phyloP scores from a whole-genome alignment of 2,888 invertebrate species.

The Teleiodes luculella region DNA sequence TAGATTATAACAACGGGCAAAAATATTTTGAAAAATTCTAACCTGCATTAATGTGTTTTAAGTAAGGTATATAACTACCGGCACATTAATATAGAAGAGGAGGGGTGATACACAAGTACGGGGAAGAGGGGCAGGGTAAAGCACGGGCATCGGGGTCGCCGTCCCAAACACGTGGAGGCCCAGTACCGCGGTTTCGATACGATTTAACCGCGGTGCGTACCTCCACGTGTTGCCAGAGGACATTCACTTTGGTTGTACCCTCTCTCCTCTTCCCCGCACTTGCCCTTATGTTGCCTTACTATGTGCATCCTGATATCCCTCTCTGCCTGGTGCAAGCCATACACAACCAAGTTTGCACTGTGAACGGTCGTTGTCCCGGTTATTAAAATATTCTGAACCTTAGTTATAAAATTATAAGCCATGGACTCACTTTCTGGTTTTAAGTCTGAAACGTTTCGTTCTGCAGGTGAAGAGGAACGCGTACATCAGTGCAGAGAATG shows the following conservation, averaged over 20 bases:
- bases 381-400: slow-evolving; percentile 24
- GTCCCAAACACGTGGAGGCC: slow-evolving; percentile 73
- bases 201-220: slow-evolving; percentile 67
- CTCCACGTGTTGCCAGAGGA: slow-evolving; percentile 66
- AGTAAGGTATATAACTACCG: too few relatives aligned
- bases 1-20: too few relatives aligned
- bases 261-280: slow-evolving; percentile 36
- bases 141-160: slow-evolving; percentile 58
- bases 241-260: slow-evolving; percentile 51
- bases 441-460: slow-evolving; percentile 50
- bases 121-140: slow-evolving; percentile 41
- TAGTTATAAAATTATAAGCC: slow-evolving; percentile 23
- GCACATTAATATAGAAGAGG: slow-evolving; percentile 24
- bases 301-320: slow-evolving; percentile 73
- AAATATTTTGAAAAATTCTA: too few relatives aligned
- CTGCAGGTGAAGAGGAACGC: slow-evolving; percentile 75
- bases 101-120: slow-evolving; percentile 38
- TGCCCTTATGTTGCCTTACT: slow-evolving; percentile 50
- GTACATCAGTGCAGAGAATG: slow-evolving; percentile 83
- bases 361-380: slow-evolving; percentile 52
- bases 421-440: slow-evolving; percentile 43
- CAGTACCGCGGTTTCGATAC: slow-evolving; percentile 61
- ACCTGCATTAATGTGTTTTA: too few relatives aligned
- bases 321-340: slow-evolving; percentile 51
- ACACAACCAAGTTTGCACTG: slow-evolving; percentile 67